phyloP scores from a whole-genome alignment of 2,888 invertebrate species.

The Miltochrista miniata region DNA sequence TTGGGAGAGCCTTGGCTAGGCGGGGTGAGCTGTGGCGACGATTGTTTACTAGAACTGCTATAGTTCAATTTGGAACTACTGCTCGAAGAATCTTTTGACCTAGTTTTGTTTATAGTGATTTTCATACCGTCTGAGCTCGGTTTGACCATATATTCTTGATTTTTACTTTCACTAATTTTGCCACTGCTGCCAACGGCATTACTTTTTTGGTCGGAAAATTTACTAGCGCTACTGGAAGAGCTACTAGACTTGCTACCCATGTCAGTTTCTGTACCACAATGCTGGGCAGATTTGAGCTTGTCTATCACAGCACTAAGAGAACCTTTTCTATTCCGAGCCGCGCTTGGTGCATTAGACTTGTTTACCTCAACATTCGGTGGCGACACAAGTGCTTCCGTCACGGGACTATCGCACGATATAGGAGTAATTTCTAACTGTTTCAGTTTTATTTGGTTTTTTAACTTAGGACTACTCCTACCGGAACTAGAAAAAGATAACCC shows the following conservation, averaged over 20 bases:
- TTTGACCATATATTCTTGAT: conserved; percentile 95
- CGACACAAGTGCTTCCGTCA: conserved; percentile 72
- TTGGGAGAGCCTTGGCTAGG: conserved; percentile 88
- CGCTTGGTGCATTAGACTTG: conserved; percentile 84
- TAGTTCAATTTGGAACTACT: conserved; percentile 74
- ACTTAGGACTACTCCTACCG: conserved; percentile 85
- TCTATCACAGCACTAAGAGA: conserved; percentile 94
- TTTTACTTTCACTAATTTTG: conserved; percentile 81
- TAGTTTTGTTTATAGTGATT: conserved; percentile 95
- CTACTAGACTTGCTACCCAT: conserved; percentile 73
- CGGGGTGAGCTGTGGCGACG: conserved; percentile 73
- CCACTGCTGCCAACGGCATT: conserved; percentile 65
- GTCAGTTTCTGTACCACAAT: conserved; percentile 83
- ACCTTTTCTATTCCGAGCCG: conserved; percentile 87
- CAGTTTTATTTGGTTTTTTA: conserved; percentile 87
- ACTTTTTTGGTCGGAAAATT: conserved; percentile 78
- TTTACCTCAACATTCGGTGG: conserved; percentile 83
- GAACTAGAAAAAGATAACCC: conserved; percentile 78
- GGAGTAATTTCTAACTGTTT: conserved; percentile 87
- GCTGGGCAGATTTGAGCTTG: conserved; percentile 91
- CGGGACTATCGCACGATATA: conserved; percentile 76
- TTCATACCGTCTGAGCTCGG: conserved; percentile 95
- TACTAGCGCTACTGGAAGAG: conserved; percentile 68
- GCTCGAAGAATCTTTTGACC: conserved; percentile 87
- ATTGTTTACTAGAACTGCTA: conserved; percentile 72